These are phyloP conservation scores for Tinea pellionella DNA, from an alignment of 2,888 invertebrate species.

Conservation along the genomic window DNA sequence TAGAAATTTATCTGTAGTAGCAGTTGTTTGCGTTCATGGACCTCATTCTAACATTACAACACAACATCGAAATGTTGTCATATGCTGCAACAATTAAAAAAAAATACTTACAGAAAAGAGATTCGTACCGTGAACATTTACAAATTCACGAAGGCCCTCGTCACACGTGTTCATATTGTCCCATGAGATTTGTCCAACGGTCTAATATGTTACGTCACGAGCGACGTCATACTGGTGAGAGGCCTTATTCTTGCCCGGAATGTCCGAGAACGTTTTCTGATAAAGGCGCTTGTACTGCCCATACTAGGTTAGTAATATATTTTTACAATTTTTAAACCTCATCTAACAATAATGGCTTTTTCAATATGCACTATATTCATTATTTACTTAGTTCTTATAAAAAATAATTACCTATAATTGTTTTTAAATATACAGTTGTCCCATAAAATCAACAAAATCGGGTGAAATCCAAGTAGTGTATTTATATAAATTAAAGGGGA, in stretches of 20 bases:
- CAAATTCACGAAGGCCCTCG: constrained; percentile 69
- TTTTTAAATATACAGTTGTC: too few species aligned
- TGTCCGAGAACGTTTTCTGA: constrained; percentile 67
- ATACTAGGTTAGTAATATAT: constrained; percentile 37
- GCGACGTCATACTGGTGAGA: constrained; percentile 67
- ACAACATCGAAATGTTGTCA: too few species aligned
- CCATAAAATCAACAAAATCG: too few species aligned
- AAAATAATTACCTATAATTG: too few species aligned
- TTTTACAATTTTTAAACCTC: neutral
- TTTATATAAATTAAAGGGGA: too few species aligned
- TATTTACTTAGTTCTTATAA: too few species aligned
- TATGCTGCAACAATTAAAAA: too few species aligned
- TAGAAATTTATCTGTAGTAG: too few species aligned
- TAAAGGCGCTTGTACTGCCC: constrained; percentile 68
- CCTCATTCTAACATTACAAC: too few species aligned
- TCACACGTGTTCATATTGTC: constrained; percentile 71
- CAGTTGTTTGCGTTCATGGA: too few species aligned
- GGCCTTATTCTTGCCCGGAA: constrained; percentile 65
- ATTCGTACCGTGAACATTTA: constrained; percentile 69
- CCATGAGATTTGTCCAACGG: constrained; percentile 70
- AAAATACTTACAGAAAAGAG: constrained; percentile 51
- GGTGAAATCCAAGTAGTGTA: too few species aligned
- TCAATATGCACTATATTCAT: too few species aligned
- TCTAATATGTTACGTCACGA: constrained; percentile 70
- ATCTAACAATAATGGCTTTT: neutral